Base-by-base conservation (phyloP, 2,113 vertebrate genomes). In the Coreoperca whiteheadi region DNA sequence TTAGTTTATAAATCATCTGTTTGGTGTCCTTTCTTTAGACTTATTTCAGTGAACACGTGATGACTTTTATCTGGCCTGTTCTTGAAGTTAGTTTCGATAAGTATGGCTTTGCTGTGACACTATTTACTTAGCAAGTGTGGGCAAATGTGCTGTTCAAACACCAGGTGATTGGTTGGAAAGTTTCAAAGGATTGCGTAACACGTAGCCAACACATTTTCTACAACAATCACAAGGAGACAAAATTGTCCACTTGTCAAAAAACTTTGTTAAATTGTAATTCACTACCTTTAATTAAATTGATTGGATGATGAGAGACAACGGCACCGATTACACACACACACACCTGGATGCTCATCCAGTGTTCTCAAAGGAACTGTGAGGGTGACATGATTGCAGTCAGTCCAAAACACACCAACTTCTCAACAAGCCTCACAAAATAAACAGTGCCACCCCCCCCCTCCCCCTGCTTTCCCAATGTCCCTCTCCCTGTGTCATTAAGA, bases 111-210 rank as follows among this genome's bases (percentile, higher is more conserved):
- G 43, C 87, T 83, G 64, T 68, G 75, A 75, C 83, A 70, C 83
- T 92, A 88, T 96, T 96, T 93, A 89, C 80, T 89, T 89, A 91
- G 87, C 89, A 94, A 95, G 95, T 94, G 95, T 95, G 93, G 91
- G 84, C 94, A 91, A 84, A 90, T 64, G 89, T 74, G 67, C 89
- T 93, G 84, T 83, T 89, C 90, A 95, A 95, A 96, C 88, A 95
- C 82, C 88, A 88, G 91, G 88, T 85, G 92, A 94, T 87, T 90
- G 89, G 91, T 81, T 53, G 77, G 85, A 90, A 89, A 87, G 66
- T 73, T 90, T 89, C 63, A 80, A 85, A 85, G 61, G 41, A 86
- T 91, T 90, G 86, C 43, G 46, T 64, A 93, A 94, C 34, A 37
- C 3, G 28, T 10, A 56, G 57, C 34, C 1, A n/a, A 78, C 71